phyloP scores from a whole-genome alignment of 2,888 invertebrate species.

The Cepaea hortensis region DNA sequence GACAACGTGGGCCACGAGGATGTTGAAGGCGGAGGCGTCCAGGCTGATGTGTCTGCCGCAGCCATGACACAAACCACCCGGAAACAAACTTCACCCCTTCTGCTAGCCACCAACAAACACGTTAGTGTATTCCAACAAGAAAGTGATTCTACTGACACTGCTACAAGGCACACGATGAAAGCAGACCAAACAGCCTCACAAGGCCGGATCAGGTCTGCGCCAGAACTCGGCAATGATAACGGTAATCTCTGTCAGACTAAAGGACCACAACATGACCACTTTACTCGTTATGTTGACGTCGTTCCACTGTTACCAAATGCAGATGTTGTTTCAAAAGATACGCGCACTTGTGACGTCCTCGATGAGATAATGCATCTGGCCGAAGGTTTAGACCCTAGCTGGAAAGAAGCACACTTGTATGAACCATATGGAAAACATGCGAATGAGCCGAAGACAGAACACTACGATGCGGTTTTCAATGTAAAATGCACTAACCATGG shows the following conservation, averaged over 20 bases:
- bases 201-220: neutral
- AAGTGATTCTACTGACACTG: neutral
- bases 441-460: neutral
- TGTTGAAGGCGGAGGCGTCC: too few relatives aligned
- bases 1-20: neutral
- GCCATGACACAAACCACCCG: too few relatives aligned
- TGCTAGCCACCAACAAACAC: neutral
- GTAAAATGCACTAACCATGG: neutral
- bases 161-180: neutral
- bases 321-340: neutral
- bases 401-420: neutral
- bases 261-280: neutral
- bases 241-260: neutral
- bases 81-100: neutral
- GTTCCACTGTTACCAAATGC: neutral
- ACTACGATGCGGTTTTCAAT: neutral
- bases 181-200: neutral
- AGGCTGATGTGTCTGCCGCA: neutral
- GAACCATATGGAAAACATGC: neutral
- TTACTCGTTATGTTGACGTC: neutral
- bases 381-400: constrained; percentile 1
- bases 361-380: neutral
- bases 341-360: constrained; percentile 1
- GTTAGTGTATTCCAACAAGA: neutral
- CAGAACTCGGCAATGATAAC: neutral